Base-by-base conservation (phyloP, 92 coral and sea anemone species). In the Zoanthus solanderi region DNA sequence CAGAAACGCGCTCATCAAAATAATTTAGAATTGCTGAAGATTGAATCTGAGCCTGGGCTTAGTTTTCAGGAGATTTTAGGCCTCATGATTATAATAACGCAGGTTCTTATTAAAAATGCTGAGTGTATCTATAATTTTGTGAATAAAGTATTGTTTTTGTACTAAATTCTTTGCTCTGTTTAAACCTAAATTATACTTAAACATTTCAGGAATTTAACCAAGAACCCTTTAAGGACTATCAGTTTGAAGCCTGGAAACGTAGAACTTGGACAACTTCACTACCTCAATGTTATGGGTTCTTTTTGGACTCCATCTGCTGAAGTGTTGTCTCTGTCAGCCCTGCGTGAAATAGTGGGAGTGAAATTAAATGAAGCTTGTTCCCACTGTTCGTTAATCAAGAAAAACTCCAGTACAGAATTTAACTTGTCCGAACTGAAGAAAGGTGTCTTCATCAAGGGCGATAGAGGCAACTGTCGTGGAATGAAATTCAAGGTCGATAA, bases 351-450 rank as follows among this genome's bases (percentile, higher is more conserved):
- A 18, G 68, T 72, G 17, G 98, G 95, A 4, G 28, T 86, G 0
- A 91, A 90, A 15, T 89, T 95, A 90, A 94, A 78, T 63, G 48
- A 78, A 6, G 65, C 78, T 14, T 94, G 98, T 12, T 45, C 37
- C 15, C 73, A 57, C n/a, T 82, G 93, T 66, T 87, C 86, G 7
- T 89, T 94, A 9, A 72, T 85, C 29, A 94, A 83, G 68, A 92
- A 92, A 32, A 68, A 56, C 57, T 83, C 91, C 17, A 16, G 30
- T 15, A 30, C 57, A 12, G 30, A 66, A 13, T 81, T 81, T 67
- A 5, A 23, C 18, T 66, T 66, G 63, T 66, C 85, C 0, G 73
- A 81, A 11, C 85, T 81, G 13, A 81, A 46, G 75, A 81, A 18
- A 45, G 75, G 85, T 5, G 50, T 46, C 9, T 81, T 44, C 28